Evolutionary conservation across 2,113 vertebrate species (phyloP), one percentile per base, ranked within the genome.

Genomic region (Acrocephalus kingi): DNA sequence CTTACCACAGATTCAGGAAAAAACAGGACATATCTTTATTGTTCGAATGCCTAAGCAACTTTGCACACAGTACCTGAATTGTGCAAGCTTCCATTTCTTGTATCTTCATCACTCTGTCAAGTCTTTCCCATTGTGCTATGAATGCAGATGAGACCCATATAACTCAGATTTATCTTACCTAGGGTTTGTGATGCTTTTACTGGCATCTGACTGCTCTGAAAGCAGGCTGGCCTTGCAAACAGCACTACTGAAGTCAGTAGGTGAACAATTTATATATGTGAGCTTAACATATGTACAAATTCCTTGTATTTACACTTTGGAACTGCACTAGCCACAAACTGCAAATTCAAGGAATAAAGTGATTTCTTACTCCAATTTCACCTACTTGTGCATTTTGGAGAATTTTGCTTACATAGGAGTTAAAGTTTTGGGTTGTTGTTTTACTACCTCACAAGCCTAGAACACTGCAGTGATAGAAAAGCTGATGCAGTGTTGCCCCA

Each of bases 201-300:
- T 75, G 33, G 49, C 30, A 71, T 23, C 13, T 82, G 25, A 17
- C 28, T 48, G 59, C 76, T 72, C 54, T 74, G 56, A 66, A 79
- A 86, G 72, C 22, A 76, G 58, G 45, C 16, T 85, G 58, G n/a
- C 24, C 54, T 23, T 28, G 24, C 54, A 79, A 85, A n/a, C 3
- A 73, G 31, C 45, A 61, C 15, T 30, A 55, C 0, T 22, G 28
- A 31, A 24, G 11, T 23, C 56, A 71, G 35, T 3, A 77, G 19
- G 27, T 58, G 28, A 18, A 79, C 9, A 76, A 51, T 3, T 15
- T 0, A 0, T n/a, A 15, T n/a, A 56, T 8, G 20, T 45, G 17
- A 69, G 35, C n/a, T 83, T 58, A 41, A 7, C 17, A 5, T 11
- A 55, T 0, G 1, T 22, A 21, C 24, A 80, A 13, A 33, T 37